Percentiles rank a stretch among this genome's conserved stretches.
Evolutionary conservation across 2,113 vertebrate species (phyloP).

Genomic region (mouse (Mus musculus)): DNA sequence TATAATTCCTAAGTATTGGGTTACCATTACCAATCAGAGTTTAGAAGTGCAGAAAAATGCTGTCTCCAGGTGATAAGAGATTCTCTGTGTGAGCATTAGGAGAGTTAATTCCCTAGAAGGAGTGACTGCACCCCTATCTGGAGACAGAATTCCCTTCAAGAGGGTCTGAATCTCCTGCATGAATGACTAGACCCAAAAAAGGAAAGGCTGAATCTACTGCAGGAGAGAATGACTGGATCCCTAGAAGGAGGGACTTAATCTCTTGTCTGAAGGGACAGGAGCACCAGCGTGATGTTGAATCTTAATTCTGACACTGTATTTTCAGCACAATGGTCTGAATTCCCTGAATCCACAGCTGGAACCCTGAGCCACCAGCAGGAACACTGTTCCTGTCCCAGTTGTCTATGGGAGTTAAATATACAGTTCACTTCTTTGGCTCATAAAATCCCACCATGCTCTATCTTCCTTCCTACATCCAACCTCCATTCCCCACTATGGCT

Average conservation of each 20-base stretch:
- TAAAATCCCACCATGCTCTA: not conserved
- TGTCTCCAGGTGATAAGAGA: not conserved
- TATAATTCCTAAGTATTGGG: not conserved
- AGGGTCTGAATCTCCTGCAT: not conserved
- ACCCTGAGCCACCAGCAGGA: not conserved
- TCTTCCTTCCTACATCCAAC: no score
- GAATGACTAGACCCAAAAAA: not conserved
- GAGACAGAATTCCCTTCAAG: not conserved
- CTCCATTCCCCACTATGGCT: no score
- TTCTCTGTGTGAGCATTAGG: no score
- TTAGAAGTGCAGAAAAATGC: not conserved
- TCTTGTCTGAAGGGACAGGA: not conserved
- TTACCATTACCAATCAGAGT: not conserved
- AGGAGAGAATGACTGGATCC: not conserved
- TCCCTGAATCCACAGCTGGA: no score
- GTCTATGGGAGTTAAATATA: fast-evolving
- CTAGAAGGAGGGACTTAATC: not conserved
- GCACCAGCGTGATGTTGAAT: no score
- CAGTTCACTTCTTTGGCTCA: not conserved
- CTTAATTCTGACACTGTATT: not conserved
- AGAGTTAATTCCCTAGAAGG: no score
- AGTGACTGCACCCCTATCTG: not conserved
- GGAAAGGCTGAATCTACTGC: not conserved
- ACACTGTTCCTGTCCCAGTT: not conserved
- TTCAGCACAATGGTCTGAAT: no score